Evolutionary conservation across 2,113 vertebrate species (phyloP), one percentile per base, ranked within the genome.

Genomic region (Stigmatopora argus): DNA sequence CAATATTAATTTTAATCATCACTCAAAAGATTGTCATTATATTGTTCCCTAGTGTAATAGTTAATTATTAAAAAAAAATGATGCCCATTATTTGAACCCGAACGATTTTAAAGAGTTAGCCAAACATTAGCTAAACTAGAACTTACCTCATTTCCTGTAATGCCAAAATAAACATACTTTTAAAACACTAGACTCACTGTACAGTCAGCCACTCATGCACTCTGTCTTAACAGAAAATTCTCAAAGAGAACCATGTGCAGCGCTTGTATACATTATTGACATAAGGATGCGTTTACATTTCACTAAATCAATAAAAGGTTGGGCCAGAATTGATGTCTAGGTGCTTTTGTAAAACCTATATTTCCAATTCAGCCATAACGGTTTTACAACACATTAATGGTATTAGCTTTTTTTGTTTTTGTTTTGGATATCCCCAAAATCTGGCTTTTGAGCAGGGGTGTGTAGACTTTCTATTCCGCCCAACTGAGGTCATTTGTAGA

Each of bases 401-500:
- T 51, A 8, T 18, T 7, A 19, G n/a, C 12, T 12, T 4, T 23
- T 53, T 53, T 1, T 21, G 21, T 12, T 52, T 19, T 13, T 52
- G 1, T 21, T 53, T 53, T 53, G 10, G 5, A 8, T 51, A n/a
- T 19, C 19, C 13, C 21, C 4, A 21, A 13, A 53, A 53, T 12
- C 11, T 14, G 51, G 3, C 21, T 12, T 53, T 23, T 14, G 51
- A 23, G 23, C 21, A 13, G 7, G 11, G 12, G 8, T 19, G 48
- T 48, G 45, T 14, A 46, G 12, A 46, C 45, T 46, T 17, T 48
- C 15, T 17, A 48, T 15, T 4, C 2, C 23, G 5, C 26, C 31
- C 13, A 26, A 52, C 44, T 73, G 56, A 19, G 15, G 12, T 47
- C 46, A 19, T 55, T 4, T 41, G 66, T 73, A 65, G 15, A 57